Percentiles rank a stretch among this genome's conserved stretches.
phyloP scores from a whole-genome alignment of 2,113 vertebrate genomes.

The Steatornis caripensis region DNA sequence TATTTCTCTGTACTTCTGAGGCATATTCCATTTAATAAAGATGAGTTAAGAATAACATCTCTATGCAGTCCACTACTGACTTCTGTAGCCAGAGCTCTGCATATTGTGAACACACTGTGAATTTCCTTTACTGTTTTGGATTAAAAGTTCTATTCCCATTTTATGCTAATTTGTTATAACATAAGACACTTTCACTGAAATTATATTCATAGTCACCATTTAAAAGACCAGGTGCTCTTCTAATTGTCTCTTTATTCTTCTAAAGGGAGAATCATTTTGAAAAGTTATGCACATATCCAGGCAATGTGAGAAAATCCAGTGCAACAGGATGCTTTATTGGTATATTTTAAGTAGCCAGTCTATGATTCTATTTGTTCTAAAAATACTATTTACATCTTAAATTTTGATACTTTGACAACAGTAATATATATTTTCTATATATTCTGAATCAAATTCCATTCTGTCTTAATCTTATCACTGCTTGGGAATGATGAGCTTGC shows the following conservation, averaged over 20 bases:
- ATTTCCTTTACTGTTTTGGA: not conserved
- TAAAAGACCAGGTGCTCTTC: not conserved
- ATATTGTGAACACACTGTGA: not conserved
- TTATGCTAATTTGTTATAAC: not conserved
- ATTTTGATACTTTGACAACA: not conserved
- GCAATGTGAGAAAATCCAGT: not conserved
- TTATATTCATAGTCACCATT: not conserved
- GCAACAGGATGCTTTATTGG: not conserved
- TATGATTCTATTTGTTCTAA: not conserved
- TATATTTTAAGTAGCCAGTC: not conserved
- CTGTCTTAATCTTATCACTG: not conserved
- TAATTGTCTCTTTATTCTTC: not conserved
- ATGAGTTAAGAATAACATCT: not conserved
- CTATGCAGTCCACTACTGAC: not conserved
- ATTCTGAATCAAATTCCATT: not conserved
- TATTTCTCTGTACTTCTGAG: not conserved
- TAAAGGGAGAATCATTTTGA: not conserved
- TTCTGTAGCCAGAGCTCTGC: not conserved
- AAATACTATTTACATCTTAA: not conserved
- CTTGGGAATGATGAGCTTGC: not conserved
- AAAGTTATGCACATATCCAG: not conserved
- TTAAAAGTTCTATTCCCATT: not conserved
- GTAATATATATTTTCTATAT: not conserved
- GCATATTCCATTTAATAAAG: not conserved
- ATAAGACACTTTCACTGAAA: not conserved